Evolutionary conservation across 2,888 invertebrate genomes (phyloP), one percentile per base, ranked within the genome.

Genomic region (Conchocele bisecta): DNA sequence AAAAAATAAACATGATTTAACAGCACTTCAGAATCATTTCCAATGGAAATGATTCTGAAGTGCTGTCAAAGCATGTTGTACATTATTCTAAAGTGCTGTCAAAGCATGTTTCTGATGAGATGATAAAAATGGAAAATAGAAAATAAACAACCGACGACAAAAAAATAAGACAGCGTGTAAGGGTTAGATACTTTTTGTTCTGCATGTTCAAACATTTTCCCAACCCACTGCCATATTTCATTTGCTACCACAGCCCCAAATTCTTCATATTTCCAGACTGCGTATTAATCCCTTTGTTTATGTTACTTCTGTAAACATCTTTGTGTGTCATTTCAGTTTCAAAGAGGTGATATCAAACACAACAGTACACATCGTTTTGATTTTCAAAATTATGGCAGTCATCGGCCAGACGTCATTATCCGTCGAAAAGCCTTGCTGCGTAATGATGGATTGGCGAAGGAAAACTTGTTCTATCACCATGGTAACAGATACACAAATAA

Each of bases 391-490:
- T 86, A 74, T 66, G 85, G 83, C 1, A 56, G 60, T 13, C 79
- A 82, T 41, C 74, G 81, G 50, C 89, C 89, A 26, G 89, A 90
- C 72, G 88, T 89, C 0, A 59, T 83, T 24, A 64, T 89, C 11
- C 78, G 90, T 37, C 66, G 89, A 41, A 87, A 88, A 59, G 86
- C 86, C 28, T 70, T 83, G 73, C 63, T 88, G 41, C 74, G 78
- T 44, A 85, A 85, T 79, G 86, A 86, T 50, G 90, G 90, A 4
- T 74, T 89, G 2, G 86, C 83, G 2, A 83, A 84, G 48, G 86
- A 89, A 63, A 68, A 85, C 56, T 63, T 90, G 15, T 88, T 90
- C 69, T 83, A 86, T 73, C 90, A 90, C 75, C 90, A 90, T 82
- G 89, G 89, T n/a, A 79, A 85, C 35, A 69, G 74, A 26, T 90